phyloP scores from a whole-genome alignment of 2,113 vertebrate species.

The Catharus bicknelli region DNA sequence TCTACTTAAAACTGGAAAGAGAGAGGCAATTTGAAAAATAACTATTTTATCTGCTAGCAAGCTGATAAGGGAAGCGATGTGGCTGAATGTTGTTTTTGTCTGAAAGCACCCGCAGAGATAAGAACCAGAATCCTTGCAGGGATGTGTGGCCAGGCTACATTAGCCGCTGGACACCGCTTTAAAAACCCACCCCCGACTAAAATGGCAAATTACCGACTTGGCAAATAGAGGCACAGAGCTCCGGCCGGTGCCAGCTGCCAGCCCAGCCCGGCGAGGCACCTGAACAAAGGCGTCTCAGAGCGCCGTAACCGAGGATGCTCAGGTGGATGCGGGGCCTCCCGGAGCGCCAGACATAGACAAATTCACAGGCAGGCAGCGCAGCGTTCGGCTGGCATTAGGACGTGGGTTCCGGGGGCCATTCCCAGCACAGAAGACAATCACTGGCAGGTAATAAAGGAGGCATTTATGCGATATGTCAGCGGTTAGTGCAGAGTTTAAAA shows the following conservation, averaged over 20 bases:
- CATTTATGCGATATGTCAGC: constrained; percentile 89
- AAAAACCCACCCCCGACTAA: constrained; percentile 28
- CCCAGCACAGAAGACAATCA: constrained; percentile 84
- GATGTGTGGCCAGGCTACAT: constrained; percentile 51
- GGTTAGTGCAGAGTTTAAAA: constrained; percentile 83
- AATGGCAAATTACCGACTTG: constrained; percentile 56
- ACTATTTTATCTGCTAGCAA: constrained; percentile 51
- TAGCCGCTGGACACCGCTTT: constrained; percentile 49
- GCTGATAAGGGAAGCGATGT: constrained; percentile 54
- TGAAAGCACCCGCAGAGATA: constrained; percentile 34
- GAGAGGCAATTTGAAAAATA: constrained; percentile 66
- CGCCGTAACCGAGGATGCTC: constrained; percentile 76
- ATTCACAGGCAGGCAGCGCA: constrained; percentile 78
- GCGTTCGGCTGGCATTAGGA: constrained; percentile 80
- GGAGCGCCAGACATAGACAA: constrained; percentile 76
- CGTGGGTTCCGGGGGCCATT: constrained; percentile 76
- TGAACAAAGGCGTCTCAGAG: constrained; percentile 81
- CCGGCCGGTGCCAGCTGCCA: constrained; percentile 39
- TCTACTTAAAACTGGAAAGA: constrained; percentile 37
- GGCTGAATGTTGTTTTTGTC: constrained; percentile 68
- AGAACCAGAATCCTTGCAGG: constrained; percentile 36
- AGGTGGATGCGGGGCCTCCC: constrained; percentile 76
- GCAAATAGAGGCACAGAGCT: constrained; percentile 56
- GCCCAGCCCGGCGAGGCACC: constrained; percentile 18
- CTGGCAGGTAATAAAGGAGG: constrained; percentile 90